phyloP scores from a whole-genome alignment of 2,888 invertebrate genomes.

The Cartodere bifasciata region DNA sequence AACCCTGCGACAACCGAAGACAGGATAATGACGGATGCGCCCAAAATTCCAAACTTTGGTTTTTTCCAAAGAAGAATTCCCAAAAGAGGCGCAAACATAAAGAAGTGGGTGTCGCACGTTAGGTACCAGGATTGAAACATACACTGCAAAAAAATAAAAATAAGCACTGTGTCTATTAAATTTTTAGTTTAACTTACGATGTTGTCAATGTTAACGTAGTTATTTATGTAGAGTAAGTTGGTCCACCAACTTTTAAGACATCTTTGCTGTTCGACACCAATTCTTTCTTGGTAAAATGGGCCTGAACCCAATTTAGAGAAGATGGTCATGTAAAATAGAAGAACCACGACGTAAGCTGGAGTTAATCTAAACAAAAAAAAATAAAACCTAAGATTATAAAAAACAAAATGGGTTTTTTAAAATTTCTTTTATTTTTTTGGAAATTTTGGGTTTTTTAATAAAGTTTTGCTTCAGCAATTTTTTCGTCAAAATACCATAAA shows the following conservation, averaged over 20 bases:
- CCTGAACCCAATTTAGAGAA: conserved; percentile 55
- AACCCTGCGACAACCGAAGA: conserved; percentile 23
- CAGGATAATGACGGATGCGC: conserved; percentile 15
- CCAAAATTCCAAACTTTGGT: conserved; percentile 20
- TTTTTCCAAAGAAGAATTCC: conserved; percentile 23
- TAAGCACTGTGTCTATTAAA: not conserved
- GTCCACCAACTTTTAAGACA: conserved; percentile 58
- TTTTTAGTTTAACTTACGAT: conserved; percentile 33
- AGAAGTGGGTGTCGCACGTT: conserved; percentile 25
- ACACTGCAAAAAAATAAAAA: conserved; percentile 31
- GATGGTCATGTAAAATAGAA: conserved; percentile 61
- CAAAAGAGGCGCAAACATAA: conserved; percentile 22
- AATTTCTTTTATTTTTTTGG: no score
- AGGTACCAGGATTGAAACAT: conserved; percentile 45
- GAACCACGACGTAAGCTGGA: conserved; percentile 56
- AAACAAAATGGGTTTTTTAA: not conserved
- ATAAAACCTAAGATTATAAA: conserved; percentile 2
- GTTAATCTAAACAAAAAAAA: conserved; percentile 43
- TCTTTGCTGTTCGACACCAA: conserved; percentile 37
- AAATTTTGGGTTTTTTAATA: no score
- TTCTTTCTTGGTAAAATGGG: conserved; percentile 54
- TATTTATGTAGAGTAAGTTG: conserved; percentile 57
- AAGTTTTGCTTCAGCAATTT: no score
- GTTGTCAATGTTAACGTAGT: conserved; percentile 50
- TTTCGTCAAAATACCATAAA: no score